A percentile compares a stretch with the other conserved stretches of the same genome.
Conservation (phyloP, 1,140 invertebrate genomes). For the Drosophila watanabei region DNA sequence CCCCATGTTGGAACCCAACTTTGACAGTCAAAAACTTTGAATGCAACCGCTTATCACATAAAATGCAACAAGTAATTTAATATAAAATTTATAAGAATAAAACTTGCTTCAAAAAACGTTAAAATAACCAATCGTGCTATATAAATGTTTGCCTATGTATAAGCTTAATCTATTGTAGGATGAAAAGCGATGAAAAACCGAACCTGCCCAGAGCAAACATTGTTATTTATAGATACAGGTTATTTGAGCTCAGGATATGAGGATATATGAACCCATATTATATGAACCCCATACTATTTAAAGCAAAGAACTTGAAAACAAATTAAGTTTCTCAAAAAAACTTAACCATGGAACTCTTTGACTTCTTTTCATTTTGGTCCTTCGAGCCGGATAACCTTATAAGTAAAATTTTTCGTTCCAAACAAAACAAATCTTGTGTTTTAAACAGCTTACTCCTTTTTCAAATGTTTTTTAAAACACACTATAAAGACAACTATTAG, state of each 20-base stretch:
- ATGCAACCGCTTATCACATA: neutral
- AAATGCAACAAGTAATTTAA: neutral
- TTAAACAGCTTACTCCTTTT: neutral
- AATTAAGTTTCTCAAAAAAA: neutral
- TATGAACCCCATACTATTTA: neutral
- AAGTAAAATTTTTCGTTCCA: neutral
- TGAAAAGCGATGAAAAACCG: too few relatives aligned
- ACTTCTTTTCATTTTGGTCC: neutral
- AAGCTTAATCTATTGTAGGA: too few relatives aligned
- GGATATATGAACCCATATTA: neutral
- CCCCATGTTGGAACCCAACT: conserved; percentile 13
- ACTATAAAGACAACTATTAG: neutral
- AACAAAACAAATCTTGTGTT: neutral
- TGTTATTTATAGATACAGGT: too few relatives aligned
- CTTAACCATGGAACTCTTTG: too few relatives aligned
- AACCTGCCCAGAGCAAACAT: too few relatives aligned
- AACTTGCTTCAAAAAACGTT: neutral
- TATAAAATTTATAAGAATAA: neutral
- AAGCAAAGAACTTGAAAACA: neutral
- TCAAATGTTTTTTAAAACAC: neutral
- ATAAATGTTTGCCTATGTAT: neutral
- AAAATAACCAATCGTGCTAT: neutral
- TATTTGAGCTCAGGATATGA: neutral
- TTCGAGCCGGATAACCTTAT: neutral
- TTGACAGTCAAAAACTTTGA: neutral